Percentiles rank a stretch among this genome's conserved stretches.
phyloP scores from a whole-genome alignment of 2,888 invertebrate genomes.

The Eupithecia centaureata region DNA sequence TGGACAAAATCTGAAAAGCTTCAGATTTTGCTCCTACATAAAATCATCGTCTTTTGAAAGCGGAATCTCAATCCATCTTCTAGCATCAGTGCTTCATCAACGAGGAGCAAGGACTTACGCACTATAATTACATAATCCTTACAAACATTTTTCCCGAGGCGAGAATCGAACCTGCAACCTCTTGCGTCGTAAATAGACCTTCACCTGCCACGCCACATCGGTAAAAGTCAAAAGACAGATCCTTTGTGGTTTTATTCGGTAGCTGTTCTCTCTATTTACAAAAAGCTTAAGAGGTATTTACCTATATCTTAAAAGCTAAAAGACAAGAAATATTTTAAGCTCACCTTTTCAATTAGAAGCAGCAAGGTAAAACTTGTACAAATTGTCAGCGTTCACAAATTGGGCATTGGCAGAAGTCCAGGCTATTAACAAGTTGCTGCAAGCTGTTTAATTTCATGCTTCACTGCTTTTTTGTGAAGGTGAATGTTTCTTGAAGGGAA shows the following conservation, averaged over 20 bases:
- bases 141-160: no score
- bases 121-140: no score
- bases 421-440: constrained; percentile 75
- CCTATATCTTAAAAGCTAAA: neutral
- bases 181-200: no score
- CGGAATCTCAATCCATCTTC: neutral
- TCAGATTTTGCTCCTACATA: neutral
- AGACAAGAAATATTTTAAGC: constrained; percentile 23
- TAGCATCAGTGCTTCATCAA: no score
- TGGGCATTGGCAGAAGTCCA: constrained; percentile 71
- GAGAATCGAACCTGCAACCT: no score
- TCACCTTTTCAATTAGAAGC: constrained; percentile 42
- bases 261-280: neutral
- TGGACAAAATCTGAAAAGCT: neutral
- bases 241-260: no score
- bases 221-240: no score
- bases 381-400: constrained; percentile 71
- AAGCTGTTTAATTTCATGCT: constrained; percentile 78
- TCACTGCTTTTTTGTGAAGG: constrained; percentile 56
- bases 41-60: neutral
- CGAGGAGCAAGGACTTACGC: no score
- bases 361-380: constrained; percentile 18
- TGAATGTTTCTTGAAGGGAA: neutral
- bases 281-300: neutral
- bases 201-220: no score